These are phyloP conservation scores for Chelon auratus DNA, from an alignment of 2,797 vertebrate species.

Conservation along the genomic window DNA sequence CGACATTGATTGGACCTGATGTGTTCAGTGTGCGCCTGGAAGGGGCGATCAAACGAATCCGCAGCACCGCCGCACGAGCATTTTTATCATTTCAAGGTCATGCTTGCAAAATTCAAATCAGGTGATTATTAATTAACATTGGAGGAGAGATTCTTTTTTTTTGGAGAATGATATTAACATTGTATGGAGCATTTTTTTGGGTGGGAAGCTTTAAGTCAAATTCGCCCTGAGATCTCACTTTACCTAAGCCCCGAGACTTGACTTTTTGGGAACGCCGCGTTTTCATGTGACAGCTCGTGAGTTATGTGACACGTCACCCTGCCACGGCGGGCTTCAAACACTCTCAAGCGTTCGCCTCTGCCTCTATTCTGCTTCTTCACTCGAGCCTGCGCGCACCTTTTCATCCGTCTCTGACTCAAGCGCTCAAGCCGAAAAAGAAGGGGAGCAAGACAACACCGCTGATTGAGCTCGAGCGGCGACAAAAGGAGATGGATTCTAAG, in stretches of 20 bases:
- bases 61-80: background rate
- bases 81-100: background rate
- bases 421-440: conserved; percentile 26
- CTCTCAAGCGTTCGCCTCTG: conserved; percentile 30
- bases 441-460: conserved; percentile 33
- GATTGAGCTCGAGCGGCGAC: conserved; percentile 54
- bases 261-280: conserved; percentile 47
- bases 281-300: conserved; percentile 51
- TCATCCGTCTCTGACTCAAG: conserved; percentile 48
- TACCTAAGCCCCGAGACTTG: conserved; percentile 6
- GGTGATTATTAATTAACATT: background rate
- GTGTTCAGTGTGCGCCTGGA: background rate
- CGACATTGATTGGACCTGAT: conserved; percentile 17
- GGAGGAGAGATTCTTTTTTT: background rate
- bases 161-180: background rate
- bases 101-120: conserved; percentile 1
- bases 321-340: conserved; percentile 45
- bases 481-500: conserved; percentile 51
- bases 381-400: conserved; percentile 60
- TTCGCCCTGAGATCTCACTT: background rate
- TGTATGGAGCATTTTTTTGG: background rate
- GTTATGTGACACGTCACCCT: conserved; percentile 49
- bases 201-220: conserved; percentile 7
- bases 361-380: conserved; percentile 67
- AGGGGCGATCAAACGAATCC: background rate